Conservation (phyloP, 1,140 invertebrate species). For the Manduca sexta region DNA sequence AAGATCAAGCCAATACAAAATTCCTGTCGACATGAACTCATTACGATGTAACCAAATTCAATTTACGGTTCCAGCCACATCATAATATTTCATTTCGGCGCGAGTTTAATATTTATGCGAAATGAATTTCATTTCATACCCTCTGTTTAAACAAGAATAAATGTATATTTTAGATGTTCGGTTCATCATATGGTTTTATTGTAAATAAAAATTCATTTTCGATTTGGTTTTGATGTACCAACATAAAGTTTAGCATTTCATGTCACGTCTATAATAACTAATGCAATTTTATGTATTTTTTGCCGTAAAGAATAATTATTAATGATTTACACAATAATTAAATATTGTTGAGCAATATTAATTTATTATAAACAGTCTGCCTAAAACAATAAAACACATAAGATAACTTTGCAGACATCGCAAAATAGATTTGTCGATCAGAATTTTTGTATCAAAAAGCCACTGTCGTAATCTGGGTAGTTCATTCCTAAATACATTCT, state of each 20-base stretch:
- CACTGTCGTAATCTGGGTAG: slow-evolving; percentile 49
- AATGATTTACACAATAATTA: no score
- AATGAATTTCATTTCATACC: slow-evolving; percentile 24
- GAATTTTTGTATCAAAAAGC: slow-evolving; percentile 47
- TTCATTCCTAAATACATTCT: slow-evolving; percentile 64
- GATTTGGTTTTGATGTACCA: background rate
- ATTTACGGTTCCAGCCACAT: slow-evolving; percentile 56
- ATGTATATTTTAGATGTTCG: slow-evolving; percentile 23
- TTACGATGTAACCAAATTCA: slow-evolving; percentile 69
- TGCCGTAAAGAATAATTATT: no score
- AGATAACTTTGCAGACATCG: slow-evolving; percentile 33
- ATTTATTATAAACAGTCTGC: no score
- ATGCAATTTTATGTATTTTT: no score
- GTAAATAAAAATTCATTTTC: slow-evolving; percentile 17
- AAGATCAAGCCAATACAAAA: slow-evolving; percentile 61
- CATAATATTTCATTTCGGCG: slow-evolving; percentile 56
- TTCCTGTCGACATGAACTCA: slow-evolving; percentile 60
- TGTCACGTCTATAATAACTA: no score
- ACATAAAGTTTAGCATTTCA: background rate
- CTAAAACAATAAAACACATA: no score
- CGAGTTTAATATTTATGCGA: slow-evolving; percentile 35
- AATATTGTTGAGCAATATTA: no score
- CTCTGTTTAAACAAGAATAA: slow-evolving; percentile 32
- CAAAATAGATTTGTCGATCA: slow-evolving; percentile 53
- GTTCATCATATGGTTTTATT: slow-evolving; percentile 12